Conservation (phyloP, 1,140 invertebrate genomes). For the Drosophila biarmipes region DNA sequence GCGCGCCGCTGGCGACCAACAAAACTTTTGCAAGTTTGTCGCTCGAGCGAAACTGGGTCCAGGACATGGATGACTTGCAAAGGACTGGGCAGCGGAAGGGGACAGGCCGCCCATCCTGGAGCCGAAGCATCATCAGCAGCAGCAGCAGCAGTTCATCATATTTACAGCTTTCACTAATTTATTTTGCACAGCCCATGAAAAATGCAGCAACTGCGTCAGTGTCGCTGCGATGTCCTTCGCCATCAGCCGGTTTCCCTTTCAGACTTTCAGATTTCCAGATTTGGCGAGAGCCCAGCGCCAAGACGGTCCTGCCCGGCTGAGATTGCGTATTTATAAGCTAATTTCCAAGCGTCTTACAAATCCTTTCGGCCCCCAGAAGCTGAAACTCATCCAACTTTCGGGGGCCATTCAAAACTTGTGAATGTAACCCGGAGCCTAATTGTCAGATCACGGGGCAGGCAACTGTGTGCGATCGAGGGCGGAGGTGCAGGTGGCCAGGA, state of each 20-base stretch:
- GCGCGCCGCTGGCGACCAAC: slow-evolving; percentile 65
- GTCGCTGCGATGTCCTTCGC: slow-evolving; percentile 32
- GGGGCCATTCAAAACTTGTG: slow-evolving; percentile 50
- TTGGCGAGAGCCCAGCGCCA: neutral
- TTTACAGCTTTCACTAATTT: slow-evolving; percentile 79
- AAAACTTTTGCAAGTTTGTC: slow-evolving; percentile 68
- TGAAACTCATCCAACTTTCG: slow-evolving; percentile 40
- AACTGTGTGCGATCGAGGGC: neutral
- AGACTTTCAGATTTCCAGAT: slow-evolving; percentile 17
- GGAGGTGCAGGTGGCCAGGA: neutral
- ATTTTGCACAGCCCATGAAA: slow-evolving; percentile 77
- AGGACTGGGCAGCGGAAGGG: neutral
- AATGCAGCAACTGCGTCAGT: slow-evolving; percentile 61
- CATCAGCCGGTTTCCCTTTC: slow-evolving; percentile 27
- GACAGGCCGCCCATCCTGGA: slow-evolving; percentile 1
- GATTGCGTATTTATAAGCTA: slow-evolving; percentile 81
- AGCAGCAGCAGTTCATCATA: slow-evolving; percentile 74
- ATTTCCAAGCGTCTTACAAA: slow-evolving; percentile 66
- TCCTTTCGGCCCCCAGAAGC: slow-evolving; percentile 11
- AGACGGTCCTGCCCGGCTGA: slow-evolving; percentile 36
- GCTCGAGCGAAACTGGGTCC: slow-evolving; percentile 67
- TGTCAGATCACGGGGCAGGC: slow-evolving; percentile 16
- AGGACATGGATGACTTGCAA: slow-evolving; percentile 33
- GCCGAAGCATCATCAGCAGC: slow-evolving; percentile 17
- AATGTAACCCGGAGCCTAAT: slow-evolving; percentile 52